Base-by-base conservation (phyloP, 2,113 vertebrate genomes). In the Melanerpes aurifrons region DNA sequence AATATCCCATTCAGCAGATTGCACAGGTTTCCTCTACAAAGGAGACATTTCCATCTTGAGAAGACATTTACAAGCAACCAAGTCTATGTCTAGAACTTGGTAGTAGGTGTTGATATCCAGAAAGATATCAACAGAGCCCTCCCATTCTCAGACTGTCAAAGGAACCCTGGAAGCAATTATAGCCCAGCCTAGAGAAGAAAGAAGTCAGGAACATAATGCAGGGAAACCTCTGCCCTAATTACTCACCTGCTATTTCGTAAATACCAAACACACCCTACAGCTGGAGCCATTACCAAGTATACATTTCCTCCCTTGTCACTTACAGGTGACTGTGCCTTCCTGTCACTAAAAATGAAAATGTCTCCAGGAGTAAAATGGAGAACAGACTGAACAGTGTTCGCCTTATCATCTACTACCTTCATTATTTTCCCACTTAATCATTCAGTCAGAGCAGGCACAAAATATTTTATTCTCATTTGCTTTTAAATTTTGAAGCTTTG, bases 81-180 rank as follows among this genome's bases (percentile, higher is more conserved):
- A 53, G 12, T 53, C 35, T 24, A 12, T 8, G 17, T 28, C 43
- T 47, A 91, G 47, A 70, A 54, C 7, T n/a, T 47, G 4, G 40
- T 10, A 18, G 29, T 2, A 7, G 18, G 4, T 7, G 35, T 35
- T 35, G 35, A 35, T 35, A 35, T 59, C 31, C 68, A 82, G 45
- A n/a, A 37, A 73, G 45, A 24, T 6, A 12, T 15, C 48, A 54
- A 24, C 19, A 90, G 31, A 82, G 11, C 11, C 37, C 61, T 64
- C 16, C 45, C 28, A 86, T 6, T 1, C 3, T 3, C 22, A 76
- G 40, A 40, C 40, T 40, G 10, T 40, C 10, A 40, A 18, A 93
- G 35, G 32, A 82, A 67, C 12, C 10, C 40, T 35, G 21, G 31
- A 73, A 62, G 50, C 0, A 0, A 12, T 5, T 8, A 24, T 4